A percentile compares a stretch with the other conserved stretches of the same genome.
Conservation (phyloP, 2,888 invertebrate genomes). For the Rhingia campestris region DNA sequence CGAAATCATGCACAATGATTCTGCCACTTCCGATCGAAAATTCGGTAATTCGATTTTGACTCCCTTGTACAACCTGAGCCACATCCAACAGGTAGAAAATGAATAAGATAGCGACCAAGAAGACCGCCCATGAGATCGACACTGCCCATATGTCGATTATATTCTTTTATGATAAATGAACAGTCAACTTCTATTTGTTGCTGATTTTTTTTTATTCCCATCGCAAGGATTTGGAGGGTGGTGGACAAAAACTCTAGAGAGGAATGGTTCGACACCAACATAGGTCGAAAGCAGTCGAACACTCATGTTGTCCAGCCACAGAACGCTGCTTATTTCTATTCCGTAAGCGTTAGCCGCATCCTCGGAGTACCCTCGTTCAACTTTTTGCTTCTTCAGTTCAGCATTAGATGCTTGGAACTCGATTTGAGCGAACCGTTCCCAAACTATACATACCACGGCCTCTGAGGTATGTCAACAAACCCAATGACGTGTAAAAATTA, state of each 20-base stretch:
- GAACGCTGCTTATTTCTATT: too few relatives aligned
- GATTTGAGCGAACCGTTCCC: constrained; percentile 1
- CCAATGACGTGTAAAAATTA: too few relatives aligned
- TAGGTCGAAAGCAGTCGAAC: not conserved
- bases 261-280: too few relatives aligned
- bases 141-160: too few relatives aligned
- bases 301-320: not conserved
- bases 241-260: too few relatives aligned
- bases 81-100: not conserved
- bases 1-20: constrained; percentile 1
- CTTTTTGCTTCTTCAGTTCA: not conserved
- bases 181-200: constrained; percentile 4
- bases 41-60: not conserved
- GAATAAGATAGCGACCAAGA: too few relatives aligned
- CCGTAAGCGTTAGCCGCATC: too few relatives aligned
- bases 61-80: not conserved
- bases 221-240: not conserved
- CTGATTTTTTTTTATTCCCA: not conserved
- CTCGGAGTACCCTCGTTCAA: not conserved
- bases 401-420: too few relatives aligned
- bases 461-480: constrained; percentile 14
- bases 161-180: not conserved
- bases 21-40: not conserved
- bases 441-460: constrained; percentile 17
- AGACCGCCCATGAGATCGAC: too few relatives aligned